Conservation (phyloP, 2,888 invertebrate species). For the Rhorus exstirpatorius region DNA sequence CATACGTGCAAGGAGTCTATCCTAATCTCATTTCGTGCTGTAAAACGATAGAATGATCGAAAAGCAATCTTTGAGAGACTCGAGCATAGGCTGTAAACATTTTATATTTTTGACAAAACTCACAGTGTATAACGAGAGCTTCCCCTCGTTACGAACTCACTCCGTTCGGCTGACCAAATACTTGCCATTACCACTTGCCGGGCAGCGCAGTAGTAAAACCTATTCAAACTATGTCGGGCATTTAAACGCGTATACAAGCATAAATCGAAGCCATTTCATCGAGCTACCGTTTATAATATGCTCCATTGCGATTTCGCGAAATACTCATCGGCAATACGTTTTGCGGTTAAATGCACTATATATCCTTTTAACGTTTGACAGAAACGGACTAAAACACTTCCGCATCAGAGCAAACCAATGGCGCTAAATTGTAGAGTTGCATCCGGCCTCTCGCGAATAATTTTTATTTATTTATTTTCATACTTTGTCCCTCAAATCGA, state of each 20-base stretch:
- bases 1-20: neutral
- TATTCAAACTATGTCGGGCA: constrained; percentile 1
- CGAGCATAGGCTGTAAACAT: constrained; percentile 15
- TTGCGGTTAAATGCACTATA: constrained; percentile 55
- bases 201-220: neutral
- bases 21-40: neutral
- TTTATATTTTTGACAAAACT: neutral
- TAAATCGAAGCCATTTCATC: constrained; percentile 21
- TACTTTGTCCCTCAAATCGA: constrained; percentile 39
- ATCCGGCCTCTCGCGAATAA: constrained; percentile 27
- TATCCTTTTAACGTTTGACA: constrained; percentile 41
- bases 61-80: constrained; percentile 22
- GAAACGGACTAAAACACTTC: constrained; percentile 49
- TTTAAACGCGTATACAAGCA: neutral
- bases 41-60: neutral
- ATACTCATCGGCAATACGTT: constrained; percentile 48
- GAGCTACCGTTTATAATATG: constrained; percentile 12
- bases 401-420: constrained; percentile 22
- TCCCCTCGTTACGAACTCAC: neutral
- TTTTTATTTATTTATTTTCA: constrained; percentile 3
- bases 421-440: constrained; percentile 13
- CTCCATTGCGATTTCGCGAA: constrained; percentile 42
- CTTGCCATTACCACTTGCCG: constrained; percentile 10
- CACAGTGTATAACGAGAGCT: neutral
- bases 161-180: constrained; percentile 22